phyloP scores from a whole-genome alignment of 2,113 vertebrate species.

The Tympanuchus pallidicinctus region DNA sequence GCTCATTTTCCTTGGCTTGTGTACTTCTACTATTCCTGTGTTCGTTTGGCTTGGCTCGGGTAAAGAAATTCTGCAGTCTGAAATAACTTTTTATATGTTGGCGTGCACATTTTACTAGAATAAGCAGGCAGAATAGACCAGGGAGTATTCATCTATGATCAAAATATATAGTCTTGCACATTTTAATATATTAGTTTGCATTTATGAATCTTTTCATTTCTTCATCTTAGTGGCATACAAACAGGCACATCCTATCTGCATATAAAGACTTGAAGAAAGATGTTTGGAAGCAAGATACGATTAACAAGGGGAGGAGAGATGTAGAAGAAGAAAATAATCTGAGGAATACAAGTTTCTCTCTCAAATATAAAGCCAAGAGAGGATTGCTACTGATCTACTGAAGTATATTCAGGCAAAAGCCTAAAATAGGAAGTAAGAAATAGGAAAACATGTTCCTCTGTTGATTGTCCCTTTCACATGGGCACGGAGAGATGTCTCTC shows the following conservation, averaged over 20 bases:
- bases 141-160: slow-evolving; percentile 23
- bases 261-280: background rate
- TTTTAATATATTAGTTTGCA: background rate
- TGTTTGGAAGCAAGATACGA: background rate
- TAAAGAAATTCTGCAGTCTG: slow-evolving; percentile 59
- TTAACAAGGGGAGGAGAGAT: accelerated
- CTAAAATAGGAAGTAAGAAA: background rate
- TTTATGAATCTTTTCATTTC: background rate
- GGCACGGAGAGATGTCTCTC: background rate
- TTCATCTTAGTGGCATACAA: accelerated
- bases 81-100: slow-evolving; percentile 73
- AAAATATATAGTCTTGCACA: slow-evolving; percentile 27
- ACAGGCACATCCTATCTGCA: background rate
- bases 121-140: slow-evolving; percentile 41
- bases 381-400: background rate
- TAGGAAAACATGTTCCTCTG: background rate
- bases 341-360: background rate
- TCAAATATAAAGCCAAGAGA: background rate
- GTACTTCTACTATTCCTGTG: slow-evolving; percentile 65
- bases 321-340: background rate
- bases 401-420: background rate
- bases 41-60: slow-evolving; percentile 63
- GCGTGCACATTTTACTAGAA: slow-evolving; percentile 62
- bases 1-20: slow-evolving; percentile 68
- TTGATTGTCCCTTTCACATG: background rate